Evolutionary conservation across 2,113 vertebrate genomes (phyloP).

Genomic region (Plotosus lineatus): DNA sequence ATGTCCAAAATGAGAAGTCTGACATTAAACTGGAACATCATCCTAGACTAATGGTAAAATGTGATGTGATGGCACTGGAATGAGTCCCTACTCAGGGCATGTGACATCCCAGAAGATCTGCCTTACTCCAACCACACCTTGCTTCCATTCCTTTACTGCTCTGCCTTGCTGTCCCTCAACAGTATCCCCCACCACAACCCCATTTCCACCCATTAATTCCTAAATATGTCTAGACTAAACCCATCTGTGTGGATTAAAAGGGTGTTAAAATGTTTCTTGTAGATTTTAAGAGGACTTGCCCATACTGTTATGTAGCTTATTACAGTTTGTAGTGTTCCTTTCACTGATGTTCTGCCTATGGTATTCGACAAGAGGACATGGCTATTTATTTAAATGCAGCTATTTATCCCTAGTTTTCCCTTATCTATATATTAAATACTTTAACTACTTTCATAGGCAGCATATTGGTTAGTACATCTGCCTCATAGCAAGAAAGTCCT

Average conservation of each 20-base stretch:
- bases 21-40: neutral
- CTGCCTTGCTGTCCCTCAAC: neutral
- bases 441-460: neutral
- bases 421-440: neutral
- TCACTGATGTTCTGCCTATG: neutral
- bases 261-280: constrained; percentile 40
- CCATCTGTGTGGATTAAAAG: constrained; percentile 34
- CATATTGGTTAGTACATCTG: too few species aligned
- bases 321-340: constrained; percentile 16
- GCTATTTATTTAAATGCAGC: too few species aligned
- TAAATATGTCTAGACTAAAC: constrained; percentile 49
- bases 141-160: neutral
- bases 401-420: neutral
- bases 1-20: constrained; percentile 10
- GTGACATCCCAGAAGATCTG: constrained; percentile 20
- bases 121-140: neutral
- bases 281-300: neutral
- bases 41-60: neutral
- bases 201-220: constrained; percentile 43
- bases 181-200: neutral
- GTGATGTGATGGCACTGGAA: constrained; percentile 43
- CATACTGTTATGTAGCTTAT: constrained; percentile 21
- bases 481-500: too few species aligned
- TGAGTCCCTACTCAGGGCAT: constrained; percentile 49
- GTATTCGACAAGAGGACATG: neutral